Base-by-base conservation (phyloP, 1,140 invertebrate genomes). In the Cydia pomonella region DNA sequence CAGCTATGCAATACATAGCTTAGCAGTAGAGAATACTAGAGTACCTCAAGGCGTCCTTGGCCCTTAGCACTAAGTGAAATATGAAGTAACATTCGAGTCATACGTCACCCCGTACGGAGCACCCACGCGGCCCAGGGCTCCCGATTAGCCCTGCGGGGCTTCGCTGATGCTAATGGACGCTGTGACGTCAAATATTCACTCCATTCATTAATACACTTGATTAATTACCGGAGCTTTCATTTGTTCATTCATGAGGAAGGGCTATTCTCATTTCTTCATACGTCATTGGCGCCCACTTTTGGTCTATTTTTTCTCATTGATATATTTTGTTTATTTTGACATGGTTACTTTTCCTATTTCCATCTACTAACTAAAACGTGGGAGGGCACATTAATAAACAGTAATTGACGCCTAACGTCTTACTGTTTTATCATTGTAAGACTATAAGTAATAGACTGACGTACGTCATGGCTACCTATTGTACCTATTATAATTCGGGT, bases 121-220 rank as follows among this genome's bases (percentile, higher is more conserved):
- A 38, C 64, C 64, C 64, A 69, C 64, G 64, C 64, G 13, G 9
- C 23, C 12, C 27, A 7, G 1, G 64, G 16, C 27, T 18, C 29
- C 27, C 3, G 4, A 16, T 29, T n/a, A 29, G 64, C 16, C 64
- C 64, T 33, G 64, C 64, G 64, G 64, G 64, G 64, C 29, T 69
- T 69, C 33, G 64, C 33, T 41, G 64, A 69, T n/a, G 29, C 29
- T 69, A 69, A 69, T 69, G 33, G 64, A 38, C 29, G n/a, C 16
- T 18, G 64, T 33, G 64, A 18, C 64, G 64, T 69, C 64, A 69
- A 38, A 69, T 69, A 69, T 69, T 21, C 29, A 38, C 29, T 18
- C 12, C 18, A 69, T 69, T 38, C 64, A 69, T 69, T 69, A 69
- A 69, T 33, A 69, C 29, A 66, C 63, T 33, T 66, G 63, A 66